Evolutionary conservation across 2,113 vertebrate species (phyloP).

Genomic region (Galbula dea): DNA sequence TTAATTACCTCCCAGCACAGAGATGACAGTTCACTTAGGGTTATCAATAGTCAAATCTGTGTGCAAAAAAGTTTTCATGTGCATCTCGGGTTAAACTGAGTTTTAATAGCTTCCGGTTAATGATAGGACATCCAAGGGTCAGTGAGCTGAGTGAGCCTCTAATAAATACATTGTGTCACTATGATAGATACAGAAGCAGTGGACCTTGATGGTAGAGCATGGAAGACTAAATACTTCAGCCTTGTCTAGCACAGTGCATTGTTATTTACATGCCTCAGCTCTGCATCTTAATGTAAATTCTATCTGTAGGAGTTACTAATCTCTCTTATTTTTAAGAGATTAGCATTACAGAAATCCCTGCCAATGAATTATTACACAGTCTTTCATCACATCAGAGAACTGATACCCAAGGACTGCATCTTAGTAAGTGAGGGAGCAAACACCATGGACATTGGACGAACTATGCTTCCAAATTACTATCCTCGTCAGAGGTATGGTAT

Average conservation of each 20-base stretch:
- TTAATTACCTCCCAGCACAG: not conserved
- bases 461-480: constrained; percentile 87
- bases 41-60: not conserved
- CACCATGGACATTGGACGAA: constrained; percentile 98
- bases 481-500: constrained; percentile 85
- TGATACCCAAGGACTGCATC: constrained; percentile 87
- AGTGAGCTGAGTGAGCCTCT: not conserved
- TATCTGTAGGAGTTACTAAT: not conserved
- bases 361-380: constrained; percentile 97
- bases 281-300: not conserved
- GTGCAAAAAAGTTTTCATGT: not conserved
- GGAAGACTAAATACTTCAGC: not conserved
- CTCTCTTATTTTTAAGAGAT: constrained; percentile 63
- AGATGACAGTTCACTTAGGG: not conserved
- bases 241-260: not conserved
- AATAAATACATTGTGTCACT: not conserved
- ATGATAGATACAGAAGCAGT: not conserved
- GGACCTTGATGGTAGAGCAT: not conserved
- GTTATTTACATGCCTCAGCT: not conserved
- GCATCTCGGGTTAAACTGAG: not conserved
- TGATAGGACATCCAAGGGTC: not conserved
- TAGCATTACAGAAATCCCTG: constrained; percentile 76
- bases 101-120: not conserved
- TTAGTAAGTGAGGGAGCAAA: constrained; percentile 96
- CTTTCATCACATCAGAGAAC: constrained; percentile 84